phyloP scores from a whole-genome alignment of 2,113 vertebrate species.

The Cyphomyrus plagiostoma region DNA sequence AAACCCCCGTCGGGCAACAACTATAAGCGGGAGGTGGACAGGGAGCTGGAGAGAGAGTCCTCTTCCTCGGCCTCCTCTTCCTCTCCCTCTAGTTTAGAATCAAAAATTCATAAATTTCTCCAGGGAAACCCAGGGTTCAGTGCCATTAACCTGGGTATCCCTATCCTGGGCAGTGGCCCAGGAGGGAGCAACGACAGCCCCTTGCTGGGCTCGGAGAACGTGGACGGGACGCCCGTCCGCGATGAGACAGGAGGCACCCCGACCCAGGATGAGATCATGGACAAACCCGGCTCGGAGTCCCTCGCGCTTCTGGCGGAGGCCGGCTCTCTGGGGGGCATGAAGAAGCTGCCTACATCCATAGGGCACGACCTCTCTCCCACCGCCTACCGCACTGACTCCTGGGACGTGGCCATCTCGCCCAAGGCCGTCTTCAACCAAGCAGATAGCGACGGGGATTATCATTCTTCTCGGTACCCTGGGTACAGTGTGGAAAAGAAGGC shows the following conservation, averaged over 20 bases:
- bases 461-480: slow-evolving; percentile 33
- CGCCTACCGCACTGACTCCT: slow-evolving; percentile 60
- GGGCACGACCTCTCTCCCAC: slow-evolving; percentile 60
- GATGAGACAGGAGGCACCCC: slow-evolving; percentile 88
- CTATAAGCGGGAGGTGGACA: slow-evolving; percentile 43
- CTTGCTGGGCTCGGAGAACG: slow-evolving; percentile 63
- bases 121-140: slow-evolving; percentile 94
- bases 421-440: slow-evolving; percentile 37
- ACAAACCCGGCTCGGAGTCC: slow-evolving; percentile 71
- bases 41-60: slow-evolving; percentile 13
- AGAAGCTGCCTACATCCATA: slow-evolving; percentile 35
- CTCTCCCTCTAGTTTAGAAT: slow-evolving; percentile 81
- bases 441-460: slow-evolving; percentile 46
- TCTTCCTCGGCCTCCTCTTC: slow-evolving; percentile 34
- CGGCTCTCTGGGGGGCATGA: slow-evolving; percentile 43
- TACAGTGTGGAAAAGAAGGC: slow-evolving; percentile 44
- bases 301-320: slow-evolving; percentile 52
- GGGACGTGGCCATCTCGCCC: slow-evolving; percentile 58
- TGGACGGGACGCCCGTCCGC: slow-evolving; percentile 84
- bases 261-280: slow-evolving; percentile 97
- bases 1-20: slow-evolving; percentile 47
- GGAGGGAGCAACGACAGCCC: slow-evolving; percentile 51
- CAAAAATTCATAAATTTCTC: slow-evolving; percentile 96
- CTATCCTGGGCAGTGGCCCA: slow-evolving; percentile 63
- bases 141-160: slow-evolving; percentile 73